Percentiles rank a stretch among this genome's conserved stretches.
Conservation (phyloP, 1,140 invertebrate species). For the Zophobas atratus region DNA sequence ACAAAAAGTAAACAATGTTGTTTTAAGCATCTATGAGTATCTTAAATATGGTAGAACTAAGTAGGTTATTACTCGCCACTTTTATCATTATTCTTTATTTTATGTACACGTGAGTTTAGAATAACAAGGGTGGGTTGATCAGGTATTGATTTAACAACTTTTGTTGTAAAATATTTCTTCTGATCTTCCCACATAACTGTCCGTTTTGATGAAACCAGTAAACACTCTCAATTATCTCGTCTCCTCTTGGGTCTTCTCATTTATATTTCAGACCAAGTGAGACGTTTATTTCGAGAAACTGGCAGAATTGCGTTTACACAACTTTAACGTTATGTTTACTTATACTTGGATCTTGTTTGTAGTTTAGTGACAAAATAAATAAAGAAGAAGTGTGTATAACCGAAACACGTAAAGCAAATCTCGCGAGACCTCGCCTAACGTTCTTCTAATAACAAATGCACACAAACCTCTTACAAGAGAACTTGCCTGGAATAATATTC, state of each 20-base stretch:
- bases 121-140: neutral
- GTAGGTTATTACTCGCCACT: conserved; percentile 2
- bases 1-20: no score
- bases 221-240: conserved; percentile 27
- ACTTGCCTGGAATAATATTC: conserved; percentile 40
- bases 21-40: no score
- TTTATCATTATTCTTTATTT: no score
- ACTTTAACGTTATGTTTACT: conserved; percentile 48
- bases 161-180: neutral
- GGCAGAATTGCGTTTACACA: conserved; percentile 43
- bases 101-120: no score
- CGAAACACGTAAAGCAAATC: conserved; percentile 49
- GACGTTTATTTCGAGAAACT: conserved; percentile 45
- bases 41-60: no score
- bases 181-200: conserved; percentile 3
- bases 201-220: conserved; percentile 22
- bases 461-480: conserved; percentile 29
- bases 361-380: conserved; percentile 50
- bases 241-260: conserved; percentile 37
- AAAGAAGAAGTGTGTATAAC: conserved; percentile 49
- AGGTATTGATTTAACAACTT: neutral
- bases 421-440: conserved; percentile 36
- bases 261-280: conserved; percentile 40
- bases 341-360: conserved; percentile 50
- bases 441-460: conserved; percentile 46